Percentiles rank a stretch among this genome's conserved stretches.
Evolutionary conservation across 2,113 vertebrate genomes (phyloP).

Genomic region (Pachypanchax playfairii): DNA sequence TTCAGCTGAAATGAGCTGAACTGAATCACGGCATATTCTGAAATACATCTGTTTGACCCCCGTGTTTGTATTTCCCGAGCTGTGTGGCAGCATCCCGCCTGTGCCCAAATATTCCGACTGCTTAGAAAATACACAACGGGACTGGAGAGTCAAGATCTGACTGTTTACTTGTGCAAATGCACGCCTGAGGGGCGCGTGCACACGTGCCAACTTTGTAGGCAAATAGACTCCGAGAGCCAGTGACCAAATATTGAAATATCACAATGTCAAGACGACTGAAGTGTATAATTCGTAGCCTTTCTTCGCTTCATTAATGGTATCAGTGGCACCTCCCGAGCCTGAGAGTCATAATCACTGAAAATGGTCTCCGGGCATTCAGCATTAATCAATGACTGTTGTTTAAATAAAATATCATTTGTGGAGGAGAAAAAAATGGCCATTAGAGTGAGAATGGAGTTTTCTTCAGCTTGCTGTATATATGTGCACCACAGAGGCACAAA

Average conservation of each 20-base stretch:
- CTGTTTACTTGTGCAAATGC: slow-evolving; percentile 71
- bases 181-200: slow-evolving; percentile 48
- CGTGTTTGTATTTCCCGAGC: slow-evolving; percentile 65
- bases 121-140: slow-evolving; percentile 47
- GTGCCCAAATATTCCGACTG: slow-evolving; percentile 58
- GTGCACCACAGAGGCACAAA: slow-evolving; percentile 48
- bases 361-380: slow-evolving; percentile 42
- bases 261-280: slow-evolving; percentile 51
- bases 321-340: slow-evolving; percentile 39
- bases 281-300: slow-evolving; percentile 52
- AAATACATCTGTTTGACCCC: slow-evolving; percentile 66
- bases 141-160: slow-evolving; percentile 66
- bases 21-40: slow-evolving; percentile 60
- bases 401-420: slow-evolving; percentile 55
- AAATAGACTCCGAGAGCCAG: slow-evolving; percentile 64
- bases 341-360: slow-evolving; percentile 57
- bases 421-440: slow-evolving; percentile 25
- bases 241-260: slow-evolving; percentile 69
- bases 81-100: slow-evolving; percentile 53
- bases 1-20: slow-evolving; percentile 55
- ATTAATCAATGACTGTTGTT: slow-evolving; percentile 61
- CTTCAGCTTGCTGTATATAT: not conserved
- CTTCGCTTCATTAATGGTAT: slow-evolving; percentile 60
- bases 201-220: slow-evolving; percentile 52
- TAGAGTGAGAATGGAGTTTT: slow-evolving; percentile 18